Evolutionary conservation across 2,888 invertebrate genomes (phyloP), one percentile per base, ranked within the genome.

Genomic region (Syrista parreyssii): DNA sequence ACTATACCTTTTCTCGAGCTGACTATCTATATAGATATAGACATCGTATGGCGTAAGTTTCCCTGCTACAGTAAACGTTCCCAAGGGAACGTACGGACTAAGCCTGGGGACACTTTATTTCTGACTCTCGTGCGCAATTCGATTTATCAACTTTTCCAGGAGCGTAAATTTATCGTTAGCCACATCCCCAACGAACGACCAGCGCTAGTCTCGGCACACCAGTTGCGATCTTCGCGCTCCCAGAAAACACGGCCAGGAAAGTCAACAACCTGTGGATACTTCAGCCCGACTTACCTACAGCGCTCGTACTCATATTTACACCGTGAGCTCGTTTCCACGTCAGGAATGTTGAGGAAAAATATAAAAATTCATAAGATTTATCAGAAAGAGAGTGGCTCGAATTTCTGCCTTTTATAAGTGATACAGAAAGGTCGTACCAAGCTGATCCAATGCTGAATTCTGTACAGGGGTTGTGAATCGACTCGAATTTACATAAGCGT

Each of bases 241-340:
- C 84, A 85, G 85, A 86, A 86, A 81, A 68, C 84, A 84, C 86
- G 84, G 82, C 84, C 84, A 84, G 84, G 83, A 82, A 86, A 88
- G 86, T 88, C 88, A 88, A 89, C 88, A 88, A 89, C 88, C 88
- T 89, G 88, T 89, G 87, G 88, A 89, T 88, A 86, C 85, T 87
- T 85, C 81, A 86, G 83, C 79, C 36, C 71, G 71, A 71, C 71
- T 71, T 71, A 71, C 71, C 31, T 71, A 71, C 71, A 31, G 31
- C 33, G 71, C 12, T 71, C 12, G 71, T 55, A 23, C 23, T 55
- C 9, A 9, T 55, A 23, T 55, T 55, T 23, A 1, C 55, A 55
- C 55, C 23, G 23, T 55, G 55, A 55, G 55, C 55, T 55, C 55
- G 55, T 55, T 55, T 55, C 55, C 55, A 9, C 23, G 23, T 23